Evolutionary conservation across 2,113 vertebrate species (phyloP), one percentile per base, ranked within the genome.

Genomic region (Plectropomus leopardus): DNA sequence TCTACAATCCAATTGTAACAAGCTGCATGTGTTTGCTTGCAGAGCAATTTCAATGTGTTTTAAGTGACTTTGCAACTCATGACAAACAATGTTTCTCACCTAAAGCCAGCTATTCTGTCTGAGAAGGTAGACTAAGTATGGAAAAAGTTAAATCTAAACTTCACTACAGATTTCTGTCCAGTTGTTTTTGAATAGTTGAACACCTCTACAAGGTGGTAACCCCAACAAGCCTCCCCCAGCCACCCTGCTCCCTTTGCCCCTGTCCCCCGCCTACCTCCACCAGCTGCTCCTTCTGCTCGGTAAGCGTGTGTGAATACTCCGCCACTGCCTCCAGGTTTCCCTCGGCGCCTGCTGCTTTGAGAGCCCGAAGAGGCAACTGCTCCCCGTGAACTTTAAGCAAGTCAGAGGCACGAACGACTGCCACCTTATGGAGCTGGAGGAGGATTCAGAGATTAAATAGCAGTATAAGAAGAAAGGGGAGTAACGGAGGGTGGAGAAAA

Each of bases 281-380:
- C 84, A 99, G 96, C 82, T 98, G 98, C 45, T 99, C 98, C 90
- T 97, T 98, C 91, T 99, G 98, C 91, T 99, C 98, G 0, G 96
- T 96, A 32, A 99, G 96, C 61, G 95, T 98, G 78, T 96, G 96
- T 1, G 97, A 96, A 85, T 96, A 96, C 80, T 98, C 96, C 17
- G 97, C 96, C 85, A 97, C 95, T 9, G 95, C 95, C 94, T 99
- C 98, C 89, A 98, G 94, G 95, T 98, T 97, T 82, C 98, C 98
- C 91, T 99, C 97, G 4, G 93, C 94, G 47, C 98, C 98, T 47
- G 95, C 96, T 7, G 95, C 94, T 92, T 99, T 99, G 84, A 99
- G 93, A 50, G 96, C 95, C 90, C 97, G 95, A 34, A 99, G 95
- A 82, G 98, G 92, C 88, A 95, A 93, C 61, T 97, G 97, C 91